phyloP scores from a whole-genome alignment of 1,140 invertebrate species.

The Melanaphis sacchari region DNA sequence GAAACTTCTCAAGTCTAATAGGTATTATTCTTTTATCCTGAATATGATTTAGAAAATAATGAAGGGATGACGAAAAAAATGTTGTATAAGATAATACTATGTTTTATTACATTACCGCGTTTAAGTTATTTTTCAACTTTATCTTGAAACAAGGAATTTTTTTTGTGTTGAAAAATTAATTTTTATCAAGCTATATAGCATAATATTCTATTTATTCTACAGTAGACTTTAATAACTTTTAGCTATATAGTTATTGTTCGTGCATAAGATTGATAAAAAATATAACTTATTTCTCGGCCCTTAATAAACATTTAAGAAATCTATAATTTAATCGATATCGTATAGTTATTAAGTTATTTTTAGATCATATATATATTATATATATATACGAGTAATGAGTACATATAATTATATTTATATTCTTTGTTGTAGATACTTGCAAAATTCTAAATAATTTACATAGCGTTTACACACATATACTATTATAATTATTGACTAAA shows the following conservation, averaged over 20 bases:
- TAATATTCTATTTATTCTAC: no score
- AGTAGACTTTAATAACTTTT: neutral
- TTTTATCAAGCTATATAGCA: neutral
- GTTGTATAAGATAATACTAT: neutral
- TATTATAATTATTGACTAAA: neutral
- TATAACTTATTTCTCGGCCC: neutral
- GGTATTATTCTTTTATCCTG: neutral
- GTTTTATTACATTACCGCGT: neutral
- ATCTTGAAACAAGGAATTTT: neutral
- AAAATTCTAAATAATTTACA: neutral
- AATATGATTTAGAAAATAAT: neutral
- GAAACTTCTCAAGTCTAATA: neutral
- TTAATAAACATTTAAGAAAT: neutral
- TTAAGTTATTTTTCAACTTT: neutral
- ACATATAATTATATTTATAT: no score
- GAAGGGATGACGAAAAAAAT: neutral
- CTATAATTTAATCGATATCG: neutral
- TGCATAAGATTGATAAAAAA: neutral
- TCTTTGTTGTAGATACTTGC: neutral
- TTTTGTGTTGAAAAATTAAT: neutral
- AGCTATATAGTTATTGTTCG: neutral
- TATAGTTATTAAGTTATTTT: neutral
- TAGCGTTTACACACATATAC: neutral
- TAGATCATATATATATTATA: neutral
- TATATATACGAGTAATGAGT: no score